Percentiles rank a stretch among this genome's conserved stretches.
Evolutionary conservation across 1,140 invertebrate species (phyloP).

Genomic region (Amphibalanus amphitrite): DNA sequence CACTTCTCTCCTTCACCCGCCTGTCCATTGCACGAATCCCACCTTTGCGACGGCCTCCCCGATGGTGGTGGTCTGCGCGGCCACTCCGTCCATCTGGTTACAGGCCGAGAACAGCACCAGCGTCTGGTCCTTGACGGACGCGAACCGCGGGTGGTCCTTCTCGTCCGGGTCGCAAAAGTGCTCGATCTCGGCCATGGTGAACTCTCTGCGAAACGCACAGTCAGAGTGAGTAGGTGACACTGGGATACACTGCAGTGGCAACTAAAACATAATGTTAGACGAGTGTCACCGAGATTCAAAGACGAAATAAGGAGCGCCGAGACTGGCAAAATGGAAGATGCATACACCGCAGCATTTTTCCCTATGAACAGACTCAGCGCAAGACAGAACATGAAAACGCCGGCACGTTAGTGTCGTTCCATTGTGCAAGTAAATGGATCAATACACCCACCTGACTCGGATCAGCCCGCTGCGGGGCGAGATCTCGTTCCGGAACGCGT

Average conservation of each 20-base stretch:
- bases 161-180: conserved; percentile 90
- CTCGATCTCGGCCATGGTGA: conserved; percentile 99
- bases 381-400: conserved; percentile 5
- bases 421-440: no score
- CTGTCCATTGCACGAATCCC: not conserved
- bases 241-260: not conserved
- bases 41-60: conserved; percentile 22
- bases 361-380: not conserved
- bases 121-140: conserved; percentile 23
- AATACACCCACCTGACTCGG: conserved; percentile 42
- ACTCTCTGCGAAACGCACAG: conserved; percentile 40
- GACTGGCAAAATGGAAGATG: not conserved
- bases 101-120: conserved; percentile 82
- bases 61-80: conserved; percentile 20
- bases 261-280: not conserved
- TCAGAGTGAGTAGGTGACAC: not conserved
- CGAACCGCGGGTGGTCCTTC: conserved; percentile 86
- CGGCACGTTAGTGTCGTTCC: no score
- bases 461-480: conserved; percentile 93
- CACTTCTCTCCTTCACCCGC: no score
- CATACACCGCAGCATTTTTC: not conserved
- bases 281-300: not conserved
- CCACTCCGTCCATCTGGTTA: conserved; percentile 64
- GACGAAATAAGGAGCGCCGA: not conserved
- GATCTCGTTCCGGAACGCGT: conserved; percentile 98